A percentile compares a stretch with the other conserved stretches of the same genome.
Evolutionary conservation across 2,797 vertebrate species (phyloP).

Genomic region (Gila robusta): DNA sequence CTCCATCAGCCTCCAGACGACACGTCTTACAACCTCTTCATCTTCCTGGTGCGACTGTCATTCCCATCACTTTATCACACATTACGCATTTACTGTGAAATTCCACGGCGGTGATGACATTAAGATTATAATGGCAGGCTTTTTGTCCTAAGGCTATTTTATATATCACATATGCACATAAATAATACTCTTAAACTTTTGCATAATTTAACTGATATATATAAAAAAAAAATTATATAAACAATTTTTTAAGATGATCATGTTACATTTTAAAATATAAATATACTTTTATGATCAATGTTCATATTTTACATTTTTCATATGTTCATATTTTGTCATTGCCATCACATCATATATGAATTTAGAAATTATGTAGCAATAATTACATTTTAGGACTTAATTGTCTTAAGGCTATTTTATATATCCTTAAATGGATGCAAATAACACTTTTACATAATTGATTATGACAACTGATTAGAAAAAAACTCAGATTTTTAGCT

Average conservation of each 20-base stretch:
- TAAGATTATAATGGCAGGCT: not conserved
- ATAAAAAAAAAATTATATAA: no score
- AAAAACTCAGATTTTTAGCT: not conserved
- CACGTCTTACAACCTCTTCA: not conserved
- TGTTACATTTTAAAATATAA: no score
- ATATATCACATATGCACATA: not conserved
- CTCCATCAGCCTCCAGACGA: not conserved
- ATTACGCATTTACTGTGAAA: not conserved
- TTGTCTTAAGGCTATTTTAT: not conserved
- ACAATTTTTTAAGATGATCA: no score
- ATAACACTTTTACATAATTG: not conserved
- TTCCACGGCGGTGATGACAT: no score
- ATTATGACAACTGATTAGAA: no score
- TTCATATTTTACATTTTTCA: no score
- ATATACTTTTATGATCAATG: no score
- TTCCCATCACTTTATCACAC: not conserved
- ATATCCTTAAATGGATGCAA: not conserved
- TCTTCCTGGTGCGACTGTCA: not conserved
- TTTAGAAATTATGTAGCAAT: no score
- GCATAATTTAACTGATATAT: not conserved
- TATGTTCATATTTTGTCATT: no score
- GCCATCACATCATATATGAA: no score
- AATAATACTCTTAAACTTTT: not conserved
- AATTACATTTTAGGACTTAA: no score
- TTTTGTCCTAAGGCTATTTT: not conserved